These are phyloP conservation scores for Drosophila pegasa DNA, from an alignment of 2,888 invertebrate genomes.

Conservation along the genomic window DNA sequence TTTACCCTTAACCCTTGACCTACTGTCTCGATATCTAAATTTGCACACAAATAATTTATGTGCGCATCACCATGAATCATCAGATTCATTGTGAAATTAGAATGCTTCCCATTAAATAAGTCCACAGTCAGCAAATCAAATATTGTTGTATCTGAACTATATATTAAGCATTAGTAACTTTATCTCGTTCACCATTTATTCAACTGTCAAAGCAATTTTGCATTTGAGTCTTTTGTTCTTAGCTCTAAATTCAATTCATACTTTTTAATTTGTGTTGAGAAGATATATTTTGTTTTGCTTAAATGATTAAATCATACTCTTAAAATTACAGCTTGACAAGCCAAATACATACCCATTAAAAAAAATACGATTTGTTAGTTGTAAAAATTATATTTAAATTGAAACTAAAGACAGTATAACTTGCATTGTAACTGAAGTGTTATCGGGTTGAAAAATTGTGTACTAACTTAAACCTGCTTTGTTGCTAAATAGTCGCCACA, in stretches of 20 bases:
- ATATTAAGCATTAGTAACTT: not conserved
- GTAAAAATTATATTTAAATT: slow-evolving; percentile 72
- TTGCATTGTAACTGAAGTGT: slow-evolving; percentile 61
- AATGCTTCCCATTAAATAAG: not conserved
- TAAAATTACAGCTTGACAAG: slow-evolving; percentile 4
- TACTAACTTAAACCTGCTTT: slow-evolving; percentile 73
- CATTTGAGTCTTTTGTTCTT: slow-evolving; percentile 2
- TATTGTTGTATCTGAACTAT: not conserved
- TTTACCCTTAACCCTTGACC: not conserved
- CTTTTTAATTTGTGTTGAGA: slow-evolving; percentile 1
- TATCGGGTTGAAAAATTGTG: slow-evolving; percentile 63
- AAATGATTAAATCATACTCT: slow-evolving; percentile 9
- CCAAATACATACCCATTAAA: slow-evolving; percentile 3
- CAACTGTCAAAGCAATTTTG: not conserved
- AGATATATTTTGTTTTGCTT: slow-evolving; percentile 9
- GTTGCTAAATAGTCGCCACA: slow-evolving; percentile 46
- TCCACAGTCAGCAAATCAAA: not conserved
- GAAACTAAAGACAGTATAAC: slow-evolving; percentile 62
- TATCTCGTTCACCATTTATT: slow-evolving; percentile 3
- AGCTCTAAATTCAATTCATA: slow-evolving; percentile 2
- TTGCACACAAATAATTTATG: not conserved
- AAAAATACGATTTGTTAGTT: slow-evolving; percentile 30
- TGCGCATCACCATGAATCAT: not conserved
- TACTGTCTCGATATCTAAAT: not conserved
- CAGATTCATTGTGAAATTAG: not conserved